phyloP scores from a whole-genome alignment of 1,140 invertebrate species.

The Whitmania pigra region DNA sequence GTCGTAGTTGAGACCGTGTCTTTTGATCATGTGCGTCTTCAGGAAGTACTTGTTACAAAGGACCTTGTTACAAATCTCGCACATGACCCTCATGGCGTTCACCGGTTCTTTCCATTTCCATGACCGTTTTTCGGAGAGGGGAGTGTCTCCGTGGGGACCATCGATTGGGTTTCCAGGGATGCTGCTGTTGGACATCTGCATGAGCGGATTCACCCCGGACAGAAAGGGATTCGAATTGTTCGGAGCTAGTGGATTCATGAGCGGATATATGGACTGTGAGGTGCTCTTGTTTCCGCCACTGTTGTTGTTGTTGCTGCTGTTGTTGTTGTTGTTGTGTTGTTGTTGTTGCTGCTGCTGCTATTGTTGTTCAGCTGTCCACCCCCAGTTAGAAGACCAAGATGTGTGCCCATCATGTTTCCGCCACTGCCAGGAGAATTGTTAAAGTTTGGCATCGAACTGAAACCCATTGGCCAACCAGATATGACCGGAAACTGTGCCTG shows the following conservation, averaged over 20 bases:
- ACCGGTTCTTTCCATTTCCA: constrained; percentile 35
- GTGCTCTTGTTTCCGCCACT: neutral
- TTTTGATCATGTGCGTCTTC: constrained; percentile 48
- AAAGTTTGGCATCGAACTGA: too few species aligned
- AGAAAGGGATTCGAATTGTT: constrained; percentile 35
- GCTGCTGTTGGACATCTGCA: neutral
- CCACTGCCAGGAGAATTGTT: too few species aligned
- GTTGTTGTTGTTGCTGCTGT: neutral
- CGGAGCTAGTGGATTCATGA: constrained; percentile 33
- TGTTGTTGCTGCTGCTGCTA: too few species aligned
- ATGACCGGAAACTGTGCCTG: neutral
- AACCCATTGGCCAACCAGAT: too few species aligned
- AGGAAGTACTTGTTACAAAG: constrained; percentile 98
- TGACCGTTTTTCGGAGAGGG: constrained; percentile 28
- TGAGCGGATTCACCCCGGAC: constrained; percentile 28
- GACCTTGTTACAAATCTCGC: constrained; percentile 98
- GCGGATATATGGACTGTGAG: constrained; percentile 35
- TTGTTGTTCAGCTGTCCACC: neutral
- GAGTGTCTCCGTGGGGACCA: neutral
- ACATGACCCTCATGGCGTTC: constrained; percentile 54
- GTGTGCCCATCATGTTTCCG: neutral
- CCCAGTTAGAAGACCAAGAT: constrained; percentile 10
- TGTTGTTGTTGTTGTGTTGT: too few species aligned
- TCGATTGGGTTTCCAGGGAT: neutral
- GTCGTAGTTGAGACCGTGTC: constrained; percentile 21